Conservation (phyloP, 2,113 vertebrate species). For the Neotoma lepida region DNA sequence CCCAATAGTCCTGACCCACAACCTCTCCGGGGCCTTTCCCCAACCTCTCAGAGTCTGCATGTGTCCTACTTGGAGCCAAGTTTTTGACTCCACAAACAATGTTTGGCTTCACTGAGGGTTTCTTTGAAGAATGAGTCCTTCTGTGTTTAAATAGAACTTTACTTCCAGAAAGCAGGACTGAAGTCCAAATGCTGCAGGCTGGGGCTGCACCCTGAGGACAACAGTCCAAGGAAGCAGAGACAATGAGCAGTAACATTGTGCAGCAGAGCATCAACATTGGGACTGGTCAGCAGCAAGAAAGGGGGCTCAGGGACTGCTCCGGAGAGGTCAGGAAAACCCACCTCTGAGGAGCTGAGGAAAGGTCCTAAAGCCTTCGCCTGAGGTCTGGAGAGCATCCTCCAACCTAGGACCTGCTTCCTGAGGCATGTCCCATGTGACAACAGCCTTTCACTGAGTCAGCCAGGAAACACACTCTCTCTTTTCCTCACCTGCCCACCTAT, state of each 20-base stretch:
- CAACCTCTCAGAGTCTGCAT: not conserved
- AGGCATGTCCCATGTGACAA: rapidly evolving
- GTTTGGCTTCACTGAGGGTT: not conserved
- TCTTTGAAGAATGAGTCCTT: not conserved
- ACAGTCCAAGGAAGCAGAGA: not conserved
- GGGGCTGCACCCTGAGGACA: not conserved
- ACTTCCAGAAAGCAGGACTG: not conserved
- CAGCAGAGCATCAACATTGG: rapidly evolving
- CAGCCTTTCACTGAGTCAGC: not conserved
- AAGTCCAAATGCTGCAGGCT: no score
- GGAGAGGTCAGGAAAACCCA: not conserved
- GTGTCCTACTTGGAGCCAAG: not conserved
- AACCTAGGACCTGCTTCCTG: not conserved
- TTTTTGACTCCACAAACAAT: not conserved
- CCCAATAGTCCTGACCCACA: not conserved
- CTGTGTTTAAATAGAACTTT: not conserved
- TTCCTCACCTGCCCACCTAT: not conserved
- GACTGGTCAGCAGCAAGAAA: rapidly evolving
- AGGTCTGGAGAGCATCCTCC: not conserved
- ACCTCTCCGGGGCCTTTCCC: not conserved
- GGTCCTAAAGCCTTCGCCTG: not conserved
- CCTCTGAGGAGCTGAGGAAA: not conserved
- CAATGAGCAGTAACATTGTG: rapidly evolving
- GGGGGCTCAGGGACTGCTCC: not conserved
- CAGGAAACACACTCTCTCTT: not conserved